These are phyloP conservation scores for Xiphydria camelus DNA, from an alignment of 2,888 invertebrate species.

Conservation along the genomic window DNA sequence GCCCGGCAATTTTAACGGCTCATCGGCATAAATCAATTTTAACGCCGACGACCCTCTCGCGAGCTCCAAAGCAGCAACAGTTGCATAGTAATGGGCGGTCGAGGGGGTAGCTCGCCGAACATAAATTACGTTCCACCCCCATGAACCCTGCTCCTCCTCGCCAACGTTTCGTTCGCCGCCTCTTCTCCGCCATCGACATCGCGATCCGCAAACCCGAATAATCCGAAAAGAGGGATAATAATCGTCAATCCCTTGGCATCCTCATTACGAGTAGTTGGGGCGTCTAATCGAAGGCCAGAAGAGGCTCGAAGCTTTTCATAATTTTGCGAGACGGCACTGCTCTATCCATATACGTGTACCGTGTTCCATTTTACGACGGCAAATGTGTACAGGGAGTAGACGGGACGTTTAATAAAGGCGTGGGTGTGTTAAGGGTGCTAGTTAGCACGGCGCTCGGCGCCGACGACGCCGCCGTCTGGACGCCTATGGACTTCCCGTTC, in stretches of 20 bases:
- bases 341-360: constrained; percentile 37
- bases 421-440: constrained; percentile 47
- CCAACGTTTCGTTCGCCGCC: constrained; percentile 3
- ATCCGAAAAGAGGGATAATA: no score
- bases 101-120: constrained; percentile 23
- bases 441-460: constrained; percentile 53
- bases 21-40: constrained; percentile 28
- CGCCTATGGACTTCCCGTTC: no score
- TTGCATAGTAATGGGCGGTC: constrained; percentile 29
- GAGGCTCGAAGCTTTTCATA: no score
- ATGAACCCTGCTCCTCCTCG: no score
- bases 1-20: constrained; percentile 25
- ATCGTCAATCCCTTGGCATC: no score
- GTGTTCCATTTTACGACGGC: constrained; percentile 50
- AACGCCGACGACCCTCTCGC: constrained; percentile 25
- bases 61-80: constrained; percentile 28
- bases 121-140: no score
- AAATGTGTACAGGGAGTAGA: constrained; percentile 37
- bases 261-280: no score
- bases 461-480: constrained; percentile 54
- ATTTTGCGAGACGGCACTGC: no score
- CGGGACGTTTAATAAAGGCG: constrained; percentile 37
- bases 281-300: no score
- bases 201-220: no score
- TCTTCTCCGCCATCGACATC: constrained; percentile 2